Conservation (phyloP, 2,113 vertebrate genomes). For the Tragelaphus scriptus region DNA sequence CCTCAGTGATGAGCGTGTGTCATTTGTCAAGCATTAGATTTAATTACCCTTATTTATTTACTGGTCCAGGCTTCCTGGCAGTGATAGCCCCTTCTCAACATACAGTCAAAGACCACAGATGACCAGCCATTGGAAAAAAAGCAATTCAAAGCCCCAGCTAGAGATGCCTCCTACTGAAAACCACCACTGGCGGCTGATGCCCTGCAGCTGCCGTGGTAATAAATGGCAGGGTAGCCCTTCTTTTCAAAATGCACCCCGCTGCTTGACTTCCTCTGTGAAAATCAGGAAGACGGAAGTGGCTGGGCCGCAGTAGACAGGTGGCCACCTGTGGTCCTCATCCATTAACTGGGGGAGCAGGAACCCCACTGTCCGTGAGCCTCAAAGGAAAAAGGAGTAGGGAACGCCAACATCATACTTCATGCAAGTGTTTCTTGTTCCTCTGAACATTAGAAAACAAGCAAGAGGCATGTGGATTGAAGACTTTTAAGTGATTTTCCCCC, state of each 20-base stretch:
- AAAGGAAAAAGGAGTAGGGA: neutral
- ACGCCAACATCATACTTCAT: neutral
- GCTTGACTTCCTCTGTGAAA: neutral
- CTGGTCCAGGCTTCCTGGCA: neutral
- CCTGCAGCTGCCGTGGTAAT: neutral
- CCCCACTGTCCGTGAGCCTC: no score
- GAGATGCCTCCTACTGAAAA: neutral
- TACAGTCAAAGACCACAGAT: neutral
- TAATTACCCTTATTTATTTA: neutral
- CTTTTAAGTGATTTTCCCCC: conserved; percentile 76
- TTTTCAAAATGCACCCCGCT: neutral
- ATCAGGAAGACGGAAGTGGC: neutral
- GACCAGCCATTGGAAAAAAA: neutral
- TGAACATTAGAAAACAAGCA: conserved; percentile 47
- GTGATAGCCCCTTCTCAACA: neutral
- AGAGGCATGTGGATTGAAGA: conserved; percentile 54
- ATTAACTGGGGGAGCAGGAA: neutral
- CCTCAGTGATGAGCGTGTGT: neutral
- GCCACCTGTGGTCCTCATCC: no score
- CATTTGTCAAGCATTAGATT: neutral
- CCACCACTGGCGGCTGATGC: rapidly evolving
- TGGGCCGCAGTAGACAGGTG: neutral
- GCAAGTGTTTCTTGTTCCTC: conserved; percentile 32
- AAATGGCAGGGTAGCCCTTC: rapidly evolving
- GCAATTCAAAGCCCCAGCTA: neutral